Evolutionary conservation across 2,113 vertebrate genomes (phyloP).

Genomic region (Rutilus rutilus): DNA sequence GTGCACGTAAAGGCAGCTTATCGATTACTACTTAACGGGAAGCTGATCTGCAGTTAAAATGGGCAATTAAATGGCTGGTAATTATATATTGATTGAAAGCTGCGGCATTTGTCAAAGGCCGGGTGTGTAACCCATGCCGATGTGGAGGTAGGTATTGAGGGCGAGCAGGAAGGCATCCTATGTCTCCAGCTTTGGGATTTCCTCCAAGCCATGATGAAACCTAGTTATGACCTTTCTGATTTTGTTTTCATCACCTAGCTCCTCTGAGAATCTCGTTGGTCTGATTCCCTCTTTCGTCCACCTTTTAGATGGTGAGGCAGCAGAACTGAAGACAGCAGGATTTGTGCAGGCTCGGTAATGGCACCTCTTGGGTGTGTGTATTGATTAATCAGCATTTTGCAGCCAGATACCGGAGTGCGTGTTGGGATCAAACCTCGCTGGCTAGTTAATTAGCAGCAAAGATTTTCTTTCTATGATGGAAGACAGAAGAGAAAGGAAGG

Average conservation of each 20-base stretch:
- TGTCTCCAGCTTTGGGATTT: not conserved
- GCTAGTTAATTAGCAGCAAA: slow-evolving; percentile 31
- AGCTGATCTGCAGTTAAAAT: slow-evolving; percentile 59
- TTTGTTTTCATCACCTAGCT: slow-evolving; percentile 24
- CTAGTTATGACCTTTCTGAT: slow-evolving; percentile 20
- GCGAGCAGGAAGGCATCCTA: slow-evolving; percentile 37
- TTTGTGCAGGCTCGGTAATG: slow-evolving; percentile 17
- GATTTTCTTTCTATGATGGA: not conserved
- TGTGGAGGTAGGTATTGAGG: slow-evolving; percentile 11
- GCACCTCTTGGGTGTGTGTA: slow-evolving; percentile 21
- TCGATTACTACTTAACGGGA: slow-evolving; percentile 61
- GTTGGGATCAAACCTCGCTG: slow-evolving; percentile 1
- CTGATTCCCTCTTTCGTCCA: slow-evolving; percentile 20
- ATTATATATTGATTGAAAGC: slow-evolving; percentile 63
- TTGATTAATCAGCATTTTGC: slow-evolving; percentile 41
- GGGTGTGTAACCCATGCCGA: slow-evolving; percentile 51
- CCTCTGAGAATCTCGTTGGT: not conserved
- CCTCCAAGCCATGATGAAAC: slow-evolving; percentile 4
- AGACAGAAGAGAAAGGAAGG: slow-evolving; percentile 3
- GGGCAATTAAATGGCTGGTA: slow-evolving; percentile 62
- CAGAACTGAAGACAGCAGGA: slow-evolving; percentile 21
- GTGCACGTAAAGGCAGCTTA: slow-evolving; percentile 51
- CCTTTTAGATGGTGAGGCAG: slow-evolving; percentile 31
- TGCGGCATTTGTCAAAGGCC: slow-evolving; percentile 55
- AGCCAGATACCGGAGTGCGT: not conserved